Conservation (phyloP, 2,888 invertebrate species). For the Lasioglossum zephyrum region DNA sequence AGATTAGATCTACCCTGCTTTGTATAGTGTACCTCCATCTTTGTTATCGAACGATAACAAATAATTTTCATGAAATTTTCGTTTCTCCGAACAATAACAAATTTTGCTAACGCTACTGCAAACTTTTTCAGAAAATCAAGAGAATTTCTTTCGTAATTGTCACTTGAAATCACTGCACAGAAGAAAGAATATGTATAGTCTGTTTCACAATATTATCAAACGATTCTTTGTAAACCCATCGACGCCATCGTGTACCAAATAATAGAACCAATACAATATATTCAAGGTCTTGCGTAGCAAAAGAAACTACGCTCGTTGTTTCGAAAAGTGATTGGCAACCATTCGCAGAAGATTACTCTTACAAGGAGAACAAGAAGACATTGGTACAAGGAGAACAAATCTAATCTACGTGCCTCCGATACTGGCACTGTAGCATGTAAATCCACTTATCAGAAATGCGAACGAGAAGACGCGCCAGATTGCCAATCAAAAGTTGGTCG, state of each 20-base stretch:
- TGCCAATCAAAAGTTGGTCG: constrained; percentile 27
- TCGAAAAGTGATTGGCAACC: constrained; percentile 27
- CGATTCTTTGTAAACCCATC: background rate
- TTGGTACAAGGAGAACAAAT: constrained; percentile 47
- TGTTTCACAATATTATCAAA: background rate
- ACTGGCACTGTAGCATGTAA: constrained; percentile 32
- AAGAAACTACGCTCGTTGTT: constrained; percentile 35
- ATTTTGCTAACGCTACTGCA: constrained; percentile 3
- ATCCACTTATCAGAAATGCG: constrained; percentile 23
- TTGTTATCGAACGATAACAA: constrained; percentile 1
- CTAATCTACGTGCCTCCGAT: constrained; percentile 56
- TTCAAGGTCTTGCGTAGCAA: constrained; percentile 19
- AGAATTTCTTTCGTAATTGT: background rate
- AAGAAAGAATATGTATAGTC: background rate
- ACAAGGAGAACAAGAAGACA: constrained; percentile 50
- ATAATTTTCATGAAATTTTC: background rate
- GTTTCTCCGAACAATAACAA: background rate
- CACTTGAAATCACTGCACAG: background rate
- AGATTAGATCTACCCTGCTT: constrained; percentile 26
- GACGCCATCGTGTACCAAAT: background rate
- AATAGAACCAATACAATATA: constrained; percentile 22
- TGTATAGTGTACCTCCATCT: constrained; percentile 16
- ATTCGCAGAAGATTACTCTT: constrained; percentile 49
- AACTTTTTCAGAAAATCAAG: background rate
- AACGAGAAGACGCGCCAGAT: constrained; percentile 25